Base-by-base conservation (phyloP, 2,113 vertebrate genomes). In the Atractosteus spatula region DNA sequence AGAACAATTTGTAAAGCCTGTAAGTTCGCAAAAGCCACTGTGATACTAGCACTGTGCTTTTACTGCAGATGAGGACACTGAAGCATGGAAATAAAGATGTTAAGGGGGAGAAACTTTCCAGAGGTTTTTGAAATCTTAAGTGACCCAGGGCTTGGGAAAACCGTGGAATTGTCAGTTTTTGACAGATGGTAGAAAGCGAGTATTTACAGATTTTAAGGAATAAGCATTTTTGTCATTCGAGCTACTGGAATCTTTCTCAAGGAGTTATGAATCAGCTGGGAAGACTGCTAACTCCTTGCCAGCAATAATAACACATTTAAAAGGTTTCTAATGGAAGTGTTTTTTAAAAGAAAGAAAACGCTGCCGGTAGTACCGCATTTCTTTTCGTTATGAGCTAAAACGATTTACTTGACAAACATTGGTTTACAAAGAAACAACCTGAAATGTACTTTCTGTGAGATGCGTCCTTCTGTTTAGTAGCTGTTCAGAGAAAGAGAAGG, bases 241-340 rank as follows among this genome's bases (percentile, higher is more conserved):
- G 10, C 65, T 61, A 68, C 43, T 61, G 43, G 65, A 63, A 6
- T 65, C 65, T 42, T 11, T 68, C 12, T 59, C 14, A 55, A 66
- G 13, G 65, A 47, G 29, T 12, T 56, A 61, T 68, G 64, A 68
- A 55, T 73, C 71, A 51, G 6, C 44, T 16, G 55, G 43, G 55
- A 67, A 73, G 17, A 73, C 41, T 51, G 65, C 42, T 72, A 3
- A 12, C 11, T 56, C 41, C 55, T 65, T 62, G 71, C 55, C 65
- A 51, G 12, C 65, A 59, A 44, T 41, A 73, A 73, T 17, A 66
- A 72, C 54, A 67, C 42, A 59, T 43, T 61, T 59, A 12, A 42
- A 55, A 57, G 66, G 64, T 73, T 67, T 73, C 47, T 68, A 68
- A 68, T 73, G 55, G 71, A 68, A 29, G 29, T 29, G 1, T 29